Base-by-base conservation (phyloP, 2,797 vertebrate species). In the Sparus aurata region DNA sequence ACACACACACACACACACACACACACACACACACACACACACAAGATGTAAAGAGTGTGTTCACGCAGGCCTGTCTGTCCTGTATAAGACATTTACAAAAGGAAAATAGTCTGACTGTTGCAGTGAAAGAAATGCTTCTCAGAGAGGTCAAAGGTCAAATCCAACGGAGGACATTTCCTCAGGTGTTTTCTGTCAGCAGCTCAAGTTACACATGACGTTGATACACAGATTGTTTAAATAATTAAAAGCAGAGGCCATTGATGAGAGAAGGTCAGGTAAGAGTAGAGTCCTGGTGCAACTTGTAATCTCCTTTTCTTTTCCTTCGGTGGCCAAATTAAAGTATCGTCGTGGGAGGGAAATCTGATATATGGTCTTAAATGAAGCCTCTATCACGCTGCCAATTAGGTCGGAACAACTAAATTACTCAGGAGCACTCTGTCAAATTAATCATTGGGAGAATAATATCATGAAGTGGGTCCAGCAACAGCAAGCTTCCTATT, bases 351-450 rank as follows among this genome's bases (percentile, higher is more conserved):
- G 63, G 75, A 79, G 63, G 20, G 87, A 87, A 85, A 90, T 82
- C 53, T 75, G 85, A 90, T 85, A 69, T 73, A 61, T 7, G 46
- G 60, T 83, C 70, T 80, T 79, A 75, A 85, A 79, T 84, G 68
- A 89, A 82, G 77, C 27, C 11, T 65, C 49, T 34, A 38, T 61
- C 58, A 61, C 13, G 5, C 38, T 52, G 74, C 55, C 54, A 78
- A 87, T 82, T 70, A 81, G 73, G 85, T 62, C 1, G 7, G 38
- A 50, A 49, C 41, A 54, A 59, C 72, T 83, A 16, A 85, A 78
- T 86, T 78, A 83, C 62, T 74, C 71, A 58, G 34, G 38, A 72
- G 89, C 88, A 85, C 89, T 91, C 65, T 3, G 52, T 85, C 75
- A 78, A 76, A 91, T 93, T 60, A 85, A 64, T 83, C 55, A 49